A percentile compares a stretch with the other conserved stretches of the same genome.
Evolutionary conservation across 2,888 invertebrate species (phyloP).

Genomic region (Mellilla xanthometata): DNA sequence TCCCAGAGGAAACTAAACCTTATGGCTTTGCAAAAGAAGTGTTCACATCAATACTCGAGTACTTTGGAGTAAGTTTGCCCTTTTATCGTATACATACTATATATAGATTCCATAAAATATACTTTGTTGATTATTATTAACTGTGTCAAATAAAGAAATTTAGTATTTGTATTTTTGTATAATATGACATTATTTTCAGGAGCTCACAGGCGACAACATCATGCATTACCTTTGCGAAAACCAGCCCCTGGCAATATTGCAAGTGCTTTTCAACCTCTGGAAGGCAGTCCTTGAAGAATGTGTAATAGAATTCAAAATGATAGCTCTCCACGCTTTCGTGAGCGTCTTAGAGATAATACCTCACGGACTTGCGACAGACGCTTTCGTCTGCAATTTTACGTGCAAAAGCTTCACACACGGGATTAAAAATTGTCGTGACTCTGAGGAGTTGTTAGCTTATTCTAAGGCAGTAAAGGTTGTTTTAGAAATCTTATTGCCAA

Average conservation of each 20-base stretch:
- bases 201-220: constrained; percentile 54
- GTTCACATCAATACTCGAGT: constrained; percentile 63
- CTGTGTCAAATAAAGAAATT: too few species aligned
- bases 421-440: constrained; percentile 59
- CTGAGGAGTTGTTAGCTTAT: constrained; percentile 50
- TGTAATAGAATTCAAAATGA: constrained; percentile 75
- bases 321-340: constrained; percentile 81
- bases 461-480: constrained; percentile 67
- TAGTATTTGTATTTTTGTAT: too few species aligned
- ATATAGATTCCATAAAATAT: too few species aligned
- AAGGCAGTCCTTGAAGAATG: constrained; percentile 67
- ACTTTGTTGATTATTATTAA: too few species aligned
- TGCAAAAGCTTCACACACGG: constrained; percentile 78
- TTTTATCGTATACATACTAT: too few species aligned
- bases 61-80: constrained; percentile 72
- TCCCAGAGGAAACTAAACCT: constrained; percentile 51
- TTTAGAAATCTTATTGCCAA: constrained; percentile 64
- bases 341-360: constrained; percentile 73
- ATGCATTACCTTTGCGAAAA: constrained; percentile 67
- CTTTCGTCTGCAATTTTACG: constrained; percentile 81
- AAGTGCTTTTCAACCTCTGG: constrained; percentile 75
- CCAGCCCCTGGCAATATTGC: constrained; percentile 76
- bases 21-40: constrained; percentile 64
- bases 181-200: constrained; percentile 42
- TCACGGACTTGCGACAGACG: constrained; percentile 64